Evolutionary conservation across 1,140 invertebrate genomes (phyloP).

Genomic region (Pogonus chalceus): DNA sequence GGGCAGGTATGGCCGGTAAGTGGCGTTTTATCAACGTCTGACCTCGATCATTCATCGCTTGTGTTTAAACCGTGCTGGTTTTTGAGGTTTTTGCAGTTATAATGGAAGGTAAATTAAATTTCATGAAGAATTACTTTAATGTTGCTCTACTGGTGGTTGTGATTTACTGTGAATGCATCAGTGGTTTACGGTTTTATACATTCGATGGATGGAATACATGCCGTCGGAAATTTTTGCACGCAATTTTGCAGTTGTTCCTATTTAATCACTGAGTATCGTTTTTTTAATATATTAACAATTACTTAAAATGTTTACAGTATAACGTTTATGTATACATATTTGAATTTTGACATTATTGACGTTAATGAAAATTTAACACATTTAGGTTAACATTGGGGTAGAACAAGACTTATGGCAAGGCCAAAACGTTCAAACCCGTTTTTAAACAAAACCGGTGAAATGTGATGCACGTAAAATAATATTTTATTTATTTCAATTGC

Average conservation of each 20-base stretch:
- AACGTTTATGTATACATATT: no score
- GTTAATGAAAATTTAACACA: neutral
- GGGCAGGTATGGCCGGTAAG: neutral
- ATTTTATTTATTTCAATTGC: neutral
- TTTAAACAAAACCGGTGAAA: neutral
- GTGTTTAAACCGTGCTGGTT: neutral
- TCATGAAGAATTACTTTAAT: no score
- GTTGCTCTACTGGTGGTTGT: no score
- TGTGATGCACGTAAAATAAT: no score
- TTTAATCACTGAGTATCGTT: neutral
- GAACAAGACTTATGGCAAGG: neutral
- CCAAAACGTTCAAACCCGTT: neutral
- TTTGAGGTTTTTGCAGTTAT: neutral
- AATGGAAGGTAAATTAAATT: slow-evolving; percentile 2
- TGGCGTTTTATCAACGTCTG: neutral
- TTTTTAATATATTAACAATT: no score
- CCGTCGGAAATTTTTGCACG: no score
- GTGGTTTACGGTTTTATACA: neutral
- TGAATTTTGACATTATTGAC: no score
- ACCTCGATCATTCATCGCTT: neutral
- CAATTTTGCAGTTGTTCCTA: neutral
- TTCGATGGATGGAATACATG: neutral
- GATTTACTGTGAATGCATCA: no score
- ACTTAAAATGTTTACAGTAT: no score
- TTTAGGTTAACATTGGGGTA: neutral